phyloP scores from a whole-genome alignment of 2,113 vertebrate species.

The Sebastes fasciatus region DNA sequence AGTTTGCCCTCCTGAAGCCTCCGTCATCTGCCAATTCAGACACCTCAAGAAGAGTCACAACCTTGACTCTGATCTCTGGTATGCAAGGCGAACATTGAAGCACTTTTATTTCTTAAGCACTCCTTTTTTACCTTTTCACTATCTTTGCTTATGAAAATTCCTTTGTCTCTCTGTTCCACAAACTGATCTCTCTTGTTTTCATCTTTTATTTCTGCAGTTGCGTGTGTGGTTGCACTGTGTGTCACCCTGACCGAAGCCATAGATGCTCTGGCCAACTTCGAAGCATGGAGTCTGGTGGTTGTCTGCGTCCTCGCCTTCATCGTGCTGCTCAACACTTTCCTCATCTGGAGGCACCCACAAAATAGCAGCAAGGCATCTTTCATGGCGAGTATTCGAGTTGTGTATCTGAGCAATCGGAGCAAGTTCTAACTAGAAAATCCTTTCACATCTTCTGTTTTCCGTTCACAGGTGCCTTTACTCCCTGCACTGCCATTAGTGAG shows the following conservation, averaged over 20 bases:
- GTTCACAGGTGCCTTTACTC: conserved; percentile 86
- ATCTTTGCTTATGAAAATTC: too few relatives aligned
- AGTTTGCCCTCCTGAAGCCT: conserved; percentile 71
- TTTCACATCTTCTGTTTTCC: neutral
- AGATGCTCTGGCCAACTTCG: conserved; percentile 65
- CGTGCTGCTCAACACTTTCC: conserved; percentile 68
- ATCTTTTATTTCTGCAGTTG: conserved; percentile 68
- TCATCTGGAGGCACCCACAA: conserved; percentile 89
- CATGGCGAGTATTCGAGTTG: conserved; percentile 79
- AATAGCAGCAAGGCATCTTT: conserved; percentile 85
- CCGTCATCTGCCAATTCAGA: conserved; percentile 63
- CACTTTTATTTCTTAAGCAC: neutral
- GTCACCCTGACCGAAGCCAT: conserved; percentile 72
- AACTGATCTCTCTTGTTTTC: neutral
- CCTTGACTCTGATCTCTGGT: conserved; percentile 75
- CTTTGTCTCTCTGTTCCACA: neutral
- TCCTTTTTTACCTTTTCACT: neutral
- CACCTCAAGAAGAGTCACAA: conserved; percentile 80
- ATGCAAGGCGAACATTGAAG: neutral
- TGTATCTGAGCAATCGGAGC: neutral
- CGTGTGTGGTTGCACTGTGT: conserved; percentile 75
- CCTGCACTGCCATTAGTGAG: conserved; percentile 87
- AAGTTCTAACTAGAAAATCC: neutral
- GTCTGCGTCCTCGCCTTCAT: conserved; percentile 73
- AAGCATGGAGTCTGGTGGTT: conserved; percentile 80